Conservation (phyloP, 1,140 invertebrate genomes). For the Triops longicaudatus region DNA sequence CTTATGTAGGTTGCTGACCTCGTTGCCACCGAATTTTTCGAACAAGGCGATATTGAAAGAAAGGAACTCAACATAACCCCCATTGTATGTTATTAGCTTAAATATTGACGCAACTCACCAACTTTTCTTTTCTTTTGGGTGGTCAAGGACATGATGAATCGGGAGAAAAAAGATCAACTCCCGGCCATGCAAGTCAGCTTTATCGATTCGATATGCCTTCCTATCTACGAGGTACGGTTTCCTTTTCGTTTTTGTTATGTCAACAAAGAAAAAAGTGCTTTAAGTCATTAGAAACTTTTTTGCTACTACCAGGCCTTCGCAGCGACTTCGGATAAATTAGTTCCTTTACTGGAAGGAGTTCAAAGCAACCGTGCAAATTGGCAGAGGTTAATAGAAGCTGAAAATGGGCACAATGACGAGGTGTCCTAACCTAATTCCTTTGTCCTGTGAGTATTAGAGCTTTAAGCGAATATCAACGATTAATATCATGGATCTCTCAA, state of each 20-base stretch:
- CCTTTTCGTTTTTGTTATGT: not conserved
- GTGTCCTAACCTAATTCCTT: not conserved
- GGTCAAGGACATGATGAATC: slow-evolving; percentile 85
- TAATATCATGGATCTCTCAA: not conserved
- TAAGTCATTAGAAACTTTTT: not conserved
- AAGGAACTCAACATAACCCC: slow-evolving; percentile 75
- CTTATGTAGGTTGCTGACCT: slow-evolving; percentile 62
- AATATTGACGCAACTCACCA: slow-evolving; percentile 9
- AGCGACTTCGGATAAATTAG: slow-evolving; percentile 61
- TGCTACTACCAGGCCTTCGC: slow-evolving; percentile 64
- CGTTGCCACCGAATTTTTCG: slow-evolving; percentile 90
- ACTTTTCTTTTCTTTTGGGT: slow-evolving; percentile 32
- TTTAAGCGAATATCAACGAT: not conserved
- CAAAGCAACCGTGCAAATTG: slow-evolving; percentile 70
- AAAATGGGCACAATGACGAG: slow-evolving; percentile 25
- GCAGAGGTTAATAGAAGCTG: slow-evolving; percentile 55
- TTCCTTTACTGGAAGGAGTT: slow-evolving; percentile 76
- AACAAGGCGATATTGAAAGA: slow-evolving; percentile 87
- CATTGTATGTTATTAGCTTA: slow-evolving; percentile 52
- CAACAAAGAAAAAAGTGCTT: not conserved
- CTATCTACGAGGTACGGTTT: slow-evolving; percentile 77
- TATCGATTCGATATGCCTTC: slow-evolving; percentile 90
- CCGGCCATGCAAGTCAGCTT: slow-evolving; percentile 94
- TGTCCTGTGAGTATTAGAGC: not conserved
- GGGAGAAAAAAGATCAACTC: slow-evolving; percentile 88